Percentiles rank a stretch among this genome's conserved stretches.
phyloP scores from a whole-genome alignment of 2,797 vertebrate genomes.

The Arvicola amphibius region DNA sequence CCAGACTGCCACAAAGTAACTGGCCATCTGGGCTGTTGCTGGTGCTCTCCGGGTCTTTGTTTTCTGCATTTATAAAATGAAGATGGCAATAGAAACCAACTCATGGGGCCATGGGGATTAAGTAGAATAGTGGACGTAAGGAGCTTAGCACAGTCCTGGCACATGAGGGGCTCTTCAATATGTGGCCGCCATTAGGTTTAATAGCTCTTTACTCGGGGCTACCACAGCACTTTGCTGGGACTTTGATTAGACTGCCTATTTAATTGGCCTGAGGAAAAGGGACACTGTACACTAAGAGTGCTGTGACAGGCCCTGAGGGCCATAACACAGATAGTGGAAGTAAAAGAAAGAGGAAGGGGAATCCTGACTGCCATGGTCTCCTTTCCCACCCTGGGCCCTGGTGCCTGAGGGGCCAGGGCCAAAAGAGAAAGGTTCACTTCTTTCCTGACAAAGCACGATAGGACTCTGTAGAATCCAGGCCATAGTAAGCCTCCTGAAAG shows the following conservation, averaged over 20 bases:
- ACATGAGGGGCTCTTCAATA: conserved; percentile 55
- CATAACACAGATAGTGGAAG: background rate
- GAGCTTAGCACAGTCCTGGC: conserved; percentile 68
- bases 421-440: background rate
- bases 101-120: conserved; percentile 26
- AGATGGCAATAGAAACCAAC: conserved; percentile 31
- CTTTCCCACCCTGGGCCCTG: background rate
- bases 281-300: conserved; percentile 14
- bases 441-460: background rate
- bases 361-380: background rate
- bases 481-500: background rate
- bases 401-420: background rate
- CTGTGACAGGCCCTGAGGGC: conserved; percentile 10
- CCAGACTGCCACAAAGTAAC: background rate
- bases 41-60: background rate
- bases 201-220: conserved; percentile 28
- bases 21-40: background rate
- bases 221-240: conserved; percentile 37
- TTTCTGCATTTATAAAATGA: conserved; percentile 58
- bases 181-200: conserved; percentile 54
- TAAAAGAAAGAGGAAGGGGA: background rate
- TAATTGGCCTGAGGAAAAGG: conserved; percentile 62
- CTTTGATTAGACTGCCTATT: conserved; percentile 60
- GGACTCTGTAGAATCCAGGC: background rate
- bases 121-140: conserved; percentile 2